phyloP scores from a whole-genome alignment of 1,140 invertebrate species.

The Episyrphus balteatus region DNA sequence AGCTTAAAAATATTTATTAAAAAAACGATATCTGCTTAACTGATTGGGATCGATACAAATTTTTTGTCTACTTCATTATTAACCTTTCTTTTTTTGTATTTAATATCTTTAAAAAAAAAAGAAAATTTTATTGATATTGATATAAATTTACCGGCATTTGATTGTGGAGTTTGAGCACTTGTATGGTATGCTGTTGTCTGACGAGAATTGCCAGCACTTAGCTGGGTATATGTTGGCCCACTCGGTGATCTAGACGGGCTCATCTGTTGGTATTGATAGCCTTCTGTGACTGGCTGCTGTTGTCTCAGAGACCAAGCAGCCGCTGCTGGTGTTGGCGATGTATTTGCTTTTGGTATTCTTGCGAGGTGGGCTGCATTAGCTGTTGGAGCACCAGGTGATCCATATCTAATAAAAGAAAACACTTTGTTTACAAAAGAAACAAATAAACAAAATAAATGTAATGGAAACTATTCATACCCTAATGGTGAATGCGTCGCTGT shows the following conservation, averaged over 20 bases:
- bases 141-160: conserved; percentile 38
- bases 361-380: conserved; percentile 34
- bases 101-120: no score
- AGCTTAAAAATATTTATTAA: no score
- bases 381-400: conserved; percentile 30
- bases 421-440: no score
- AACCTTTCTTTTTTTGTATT: no score
- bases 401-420: conserved; percentile 10
- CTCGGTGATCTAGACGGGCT: conserved; percentile 69
- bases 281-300: conserved; percentile 43
- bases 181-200: conserved; percentile 39
- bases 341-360: conserved; percentile 54
- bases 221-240: conserved; percentile 76
- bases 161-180: conserved; percentile 40
- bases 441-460: not conserved
- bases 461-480: conserved; percentile 39
- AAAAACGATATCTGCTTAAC: no score
- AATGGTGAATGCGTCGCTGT: conserved; percentile 53
- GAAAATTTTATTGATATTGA: no score
- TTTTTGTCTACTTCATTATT: no score
- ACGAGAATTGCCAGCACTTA: conserved; percentile 51
- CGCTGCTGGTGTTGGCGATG: conserved; percentile 54
- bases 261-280: conserved; percentile 66
- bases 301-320: conserved; percentile 47
- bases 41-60: no score